Evolutionary conservation across 2,113 vertebrate species (phyloP).

Genomic region (Uria aalge): DNA sequence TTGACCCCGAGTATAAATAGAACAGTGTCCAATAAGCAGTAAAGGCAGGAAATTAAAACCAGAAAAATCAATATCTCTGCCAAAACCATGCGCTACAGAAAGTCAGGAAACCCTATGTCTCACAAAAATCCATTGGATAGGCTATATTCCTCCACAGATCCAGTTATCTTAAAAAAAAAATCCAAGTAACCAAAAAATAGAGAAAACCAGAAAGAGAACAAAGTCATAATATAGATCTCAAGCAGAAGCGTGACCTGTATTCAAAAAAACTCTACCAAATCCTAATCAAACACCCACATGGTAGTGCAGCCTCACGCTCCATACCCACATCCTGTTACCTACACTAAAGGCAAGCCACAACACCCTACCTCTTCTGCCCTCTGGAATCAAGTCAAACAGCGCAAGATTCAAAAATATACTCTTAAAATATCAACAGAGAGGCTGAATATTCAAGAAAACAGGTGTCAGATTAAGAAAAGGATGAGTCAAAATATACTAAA

Average conservation of each 20-base stretch:
- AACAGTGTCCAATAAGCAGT: not conserved
- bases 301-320: not conserved
- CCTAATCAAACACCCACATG: not conserved
- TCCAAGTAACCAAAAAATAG: not conserved
- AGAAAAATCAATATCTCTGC: not conserved
- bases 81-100: not conserved
- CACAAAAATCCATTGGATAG: not conserved
- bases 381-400: slow-evolving; percentile 9
- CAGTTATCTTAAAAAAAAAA: not conserved
- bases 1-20: not conserved
- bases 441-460: slow-evolving; percentile 32
- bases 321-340: slow-evolving; percentile 55
- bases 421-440: slow-evolving; percentile 23
- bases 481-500: slow-evolving; percentile 44
- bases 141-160: not conserved
- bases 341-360: slow-evolving; percentile 28
- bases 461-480: slow-evolving; percentile 15
- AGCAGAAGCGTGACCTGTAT: not conserved
- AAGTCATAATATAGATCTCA: not conserved
- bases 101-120: not conserved
- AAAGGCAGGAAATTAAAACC: not conserved
- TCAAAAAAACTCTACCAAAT: not conserved
- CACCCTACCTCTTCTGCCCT: not conserved
- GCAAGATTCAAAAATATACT: slow-evolving; percentile 32
- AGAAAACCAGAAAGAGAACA: not conserved